Evolutionary conservation across 2,888 invertebrate genomes (phyloP), one percentile per base, ranked within the genome.

Genomic region (Sinohyriopsis cumingii): DNA sequence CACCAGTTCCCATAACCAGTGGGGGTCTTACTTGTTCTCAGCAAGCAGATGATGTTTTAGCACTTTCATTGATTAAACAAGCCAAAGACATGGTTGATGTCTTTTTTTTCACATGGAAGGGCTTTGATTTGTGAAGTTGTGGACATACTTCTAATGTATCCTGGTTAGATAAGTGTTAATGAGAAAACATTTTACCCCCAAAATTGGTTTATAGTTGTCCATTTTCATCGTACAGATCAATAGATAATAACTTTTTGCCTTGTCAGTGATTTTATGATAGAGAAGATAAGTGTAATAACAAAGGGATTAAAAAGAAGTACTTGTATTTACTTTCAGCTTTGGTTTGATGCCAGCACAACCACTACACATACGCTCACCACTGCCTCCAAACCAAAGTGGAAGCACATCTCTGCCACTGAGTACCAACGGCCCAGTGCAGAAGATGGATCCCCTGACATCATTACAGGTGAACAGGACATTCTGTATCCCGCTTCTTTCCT

Each of bases 391-490:
- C 77, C 94, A 95, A 87, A 93, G 93, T 92, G 84, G 94, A 64
- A 97, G 97, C 87, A 93, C 94, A 2, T 93, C 94, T 66, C 91
- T 99, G 22, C 91, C 93, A 2, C 92, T 99, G 62, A 95, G 94
- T 85, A 95, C 95, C 24, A 93, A 93, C 66, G 99, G 99, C 5
- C 95, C 96, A 24, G 95, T 99, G 65, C 97, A 97, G 91, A 94
- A 97, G 74, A 99, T 99, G 98, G 98, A 98, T 67, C 99, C 99
- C 1, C 93, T 99, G 65, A 97, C 95, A 86, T 98, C 97, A 91
- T 92, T 99, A 69, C 87, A 87, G 85, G 87, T 86, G 66, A 67
- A 54, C 1, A 24, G 56, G 20, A n/a, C 33, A 62, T 28, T 9
- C 45, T 45, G 4, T 3, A 45, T 45, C 45, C 45, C 12, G 45